Conservation (phyloP, 53 echinoderm and acorn worm species). For the Holothuria leucospilota region DNA sequence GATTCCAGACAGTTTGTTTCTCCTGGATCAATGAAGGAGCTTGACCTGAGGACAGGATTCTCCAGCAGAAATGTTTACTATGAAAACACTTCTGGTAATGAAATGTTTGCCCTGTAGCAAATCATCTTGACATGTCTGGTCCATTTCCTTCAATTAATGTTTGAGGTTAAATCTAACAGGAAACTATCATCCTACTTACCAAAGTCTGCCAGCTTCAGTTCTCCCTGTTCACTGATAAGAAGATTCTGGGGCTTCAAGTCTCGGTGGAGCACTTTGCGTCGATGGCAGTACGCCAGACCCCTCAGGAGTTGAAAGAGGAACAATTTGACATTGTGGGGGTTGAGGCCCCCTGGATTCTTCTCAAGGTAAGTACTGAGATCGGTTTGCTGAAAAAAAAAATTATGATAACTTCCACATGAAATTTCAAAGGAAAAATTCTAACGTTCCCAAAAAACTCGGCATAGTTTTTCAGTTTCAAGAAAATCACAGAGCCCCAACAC, state of each 20-base stretch:
- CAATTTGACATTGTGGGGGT: conserved; percentile 86
- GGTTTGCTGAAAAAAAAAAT: conserved; percentile 81
- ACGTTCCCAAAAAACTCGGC: not conserved
- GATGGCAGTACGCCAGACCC: conserved; percentile 89
- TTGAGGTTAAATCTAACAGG: too few relatives aligned
- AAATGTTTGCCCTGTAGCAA: too few relatives aligned
- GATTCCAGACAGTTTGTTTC: too few relatives aligned
- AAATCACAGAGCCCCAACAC: too few relatives aligned
- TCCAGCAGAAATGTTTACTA: too few relatives aligned
- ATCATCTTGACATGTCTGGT: too few relatives aligned
- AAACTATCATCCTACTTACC: conserved; percentile 62
- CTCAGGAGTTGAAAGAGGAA: conserved; percentile 96
- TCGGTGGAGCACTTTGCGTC: conserved; percentile 84
- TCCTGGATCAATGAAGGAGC: too few relatives aligned
- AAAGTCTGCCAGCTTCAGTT: conserved; percentile 96
- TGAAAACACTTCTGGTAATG: too few relatives aligned
- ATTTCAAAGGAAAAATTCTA: not conserved
- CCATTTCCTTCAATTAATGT: too few relatives aligned
- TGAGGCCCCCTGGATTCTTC: conserved; percentile 90
- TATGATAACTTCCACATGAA: not conserved
- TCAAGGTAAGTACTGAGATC: conserved; percentile 96
- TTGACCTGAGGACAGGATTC: too few relatives aligned
- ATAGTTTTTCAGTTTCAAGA: not conserved
- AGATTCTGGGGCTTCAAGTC: conserved; percentile 99
- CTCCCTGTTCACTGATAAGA: conserved; percentile 95